Evolutionary conservation across 2,888 invertebrate genomes (phyloP).

Genomic region (Eretmocerus hayati): DNA sequence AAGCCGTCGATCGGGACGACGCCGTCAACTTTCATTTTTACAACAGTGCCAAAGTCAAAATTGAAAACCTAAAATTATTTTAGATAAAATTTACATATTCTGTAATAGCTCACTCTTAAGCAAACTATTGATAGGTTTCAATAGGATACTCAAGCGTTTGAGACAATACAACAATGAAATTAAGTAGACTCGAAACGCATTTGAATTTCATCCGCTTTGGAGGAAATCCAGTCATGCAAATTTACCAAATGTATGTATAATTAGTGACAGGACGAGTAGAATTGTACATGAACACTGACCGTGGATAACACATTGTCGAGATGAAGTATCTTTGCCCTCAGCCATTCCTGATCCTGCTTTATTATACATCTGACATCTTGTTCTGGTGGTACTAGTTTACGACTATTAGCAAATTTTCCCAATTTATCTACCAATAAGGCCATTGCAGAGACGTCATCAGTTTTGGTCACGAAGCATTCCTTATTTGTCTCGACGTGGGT

Average conservation of each 20-base stretch:
- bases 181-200: no score
- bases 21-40: constrained; percentile 7
- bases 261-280: no score
- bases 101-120: constrained; percentile 2
- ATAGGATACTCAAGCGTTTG: background rate
- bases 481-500: constrained; percentile 6
- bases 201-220: no score
- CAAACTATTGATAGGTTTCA: background rate
- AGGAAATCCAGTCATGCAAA: no score
- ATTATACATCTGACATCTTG: constrained; percentile 28
- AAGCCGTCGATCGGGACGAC: constrained; percentile 19
- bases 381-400: constrained; percentile 1
- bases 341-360: constrained; percentile 27
- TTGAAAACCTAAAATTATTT: constrained; percentile 7
- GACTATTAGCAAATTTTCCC: constrained; percentile 5
- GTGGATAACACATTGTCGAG: background rate
- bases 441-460: constrained; percentile 18
- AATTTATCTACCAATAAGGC: constrained; percentile 24
- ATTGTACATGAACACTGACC: no score
- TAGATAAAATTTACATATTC: background rate
- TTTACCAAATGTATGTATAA: no score
- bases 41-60: constrained; percentile 11
- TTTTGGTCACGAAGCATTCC: constrained; percentile 31
- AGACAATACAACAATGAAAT: background rate
- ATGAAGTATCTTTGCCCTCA: constrained; percentile 27